Evolutionary conservation across 1,140 invertebrate genomes (phyloP).

Genomic region (Branchinecta lynchi): DNA sequence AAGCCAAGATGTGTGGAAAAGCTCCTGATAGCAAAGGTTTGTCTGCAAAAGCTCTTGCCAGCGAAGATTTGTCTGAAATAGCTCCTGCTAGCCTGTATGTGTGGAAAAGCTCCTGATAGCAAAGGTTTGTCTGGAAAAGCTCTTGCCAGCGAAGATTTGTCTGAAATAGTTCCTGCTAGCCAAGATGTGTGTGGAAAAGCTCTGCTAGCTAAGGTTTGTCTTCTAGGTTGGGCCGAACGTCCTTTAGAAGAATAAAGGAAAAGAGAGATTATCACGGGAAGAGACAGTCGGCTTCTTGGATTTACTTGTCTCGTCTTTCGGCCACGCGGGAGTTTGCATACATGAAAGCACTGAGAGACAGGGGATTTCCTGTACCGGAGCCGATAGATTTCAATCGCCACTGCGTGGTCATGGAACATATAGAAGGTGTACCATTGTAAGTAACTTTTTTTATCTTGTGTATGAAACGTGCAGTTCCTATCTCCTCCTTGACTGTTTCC

Average conservation of each 20-base stretch:
- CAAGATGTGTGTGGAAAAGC: too few species aligned
- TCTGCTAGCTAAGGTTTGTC: conserved; percentile 14
- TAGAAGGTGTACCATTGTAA: conserved; percentile 43
- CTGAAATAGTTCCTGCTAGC: too few species aligned
- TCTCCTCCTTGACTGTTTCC: too few species aligned
- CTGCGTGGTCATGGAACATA: conserved; percentile 89
- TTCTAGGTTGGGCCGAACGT: conserved; percentile 71
- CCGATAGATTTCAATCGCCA: conserved; percentile 91
- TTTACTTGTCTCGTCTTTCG: conserved; percentile 92
- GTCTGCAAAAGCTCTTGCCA: too few species aligned
- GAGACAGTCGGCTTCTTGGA: conserved; percentile 76
- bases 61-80: too few species aligned
- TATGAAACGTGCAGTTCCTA: neutral
- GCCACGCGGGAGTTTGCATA: conserved; percentile 97
- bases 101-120: too few species aligned
- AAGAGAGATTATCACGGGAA: conserved; percentile 95
- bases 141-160: too few species aligned
- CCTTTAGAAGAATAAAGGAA: conserved; percentile 89
- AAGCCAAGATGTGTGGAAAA: too few species aligned
- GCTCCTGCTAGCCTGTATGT: too few species aligned
- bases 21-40: too few species aligned
- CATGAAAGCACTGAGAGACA: conserved; percentile 81
- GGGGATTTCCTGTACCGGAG: conserved; percentile 84
- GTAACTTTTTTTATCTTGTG: conserved; percentile 17
- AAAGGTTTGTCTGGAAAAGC: too few species aligned